Percentiles rank a stretch among this genome's conserved stretches.
Conservation (phyloP, 2,888 invertebrate species). For the Spodoptera exigua region DNA sequence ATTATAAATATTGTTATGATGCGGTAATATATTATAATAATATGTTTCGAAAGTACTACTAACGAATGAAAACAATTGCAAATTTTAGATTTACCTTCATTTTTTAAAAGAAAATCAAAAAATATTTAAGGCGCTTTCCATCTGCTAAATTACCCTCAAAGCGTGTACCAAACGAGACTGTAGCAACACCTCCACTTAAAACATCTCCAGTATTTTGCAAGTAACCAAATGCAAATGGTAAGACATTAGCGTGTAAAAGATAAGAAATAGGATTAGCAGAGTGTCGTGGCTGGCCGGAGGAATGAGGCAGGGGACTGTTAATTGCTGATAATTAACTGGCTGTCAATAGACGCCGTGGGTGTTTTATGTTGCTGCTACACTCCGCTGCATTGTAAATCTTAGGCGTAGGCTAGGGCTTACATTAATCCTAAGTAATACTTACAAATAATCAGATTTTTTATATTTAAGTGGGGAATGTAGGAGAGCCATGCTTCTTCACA, state of each 20-base stretch:
- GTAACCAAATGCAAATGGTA: conserved; percentile 82
- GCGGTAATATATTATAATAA: too few relatives aligned
- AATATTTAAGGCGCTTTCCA: too few relatives aligned
- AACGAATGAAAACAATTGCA: too few relatives aligned
- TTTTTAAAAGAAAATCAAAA: too few relatives aligned
- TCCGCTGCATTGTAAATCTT: background rate
- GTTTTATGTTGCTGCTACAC: conserved; percentile 5
- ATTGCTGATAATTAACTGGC: conserved; percentile 74
- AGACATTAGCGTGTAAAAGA: conserved; percentile 85
- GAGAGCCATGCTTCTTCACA: too few relatives aligned
- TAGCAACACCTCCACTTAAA: conserved; percentile 51
- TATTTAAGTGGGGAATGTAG: too few relatives aligned
- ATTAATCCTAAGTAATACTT: background rate
- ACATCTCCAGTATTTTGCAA: conserved; percentile 71
- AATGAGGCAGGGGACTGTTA: conserved; percentile 63
- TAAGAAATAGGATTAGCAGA: conserved; percentile 85
- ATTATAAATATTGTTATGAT: too few relatives aligned
- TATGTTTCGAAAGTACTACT: too few relatives aligned
- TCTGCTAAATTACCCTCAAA: conserved; percentile 1
- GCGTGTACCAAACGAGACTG: conserved; percentile 6
- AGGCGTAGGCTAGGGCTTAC: background rate
- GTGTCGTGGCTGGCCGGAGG: conserved; percentile 65
- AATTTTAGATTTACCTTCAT: too few relatives aligned
- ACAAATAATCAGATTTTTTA: too few relatives aligned
- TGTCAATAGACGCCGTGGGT: conserved; percentile 37